phyloP scores from a whole-genome alignment of 2,888 invertebrate genomes.

The Lottia scabra region DNA sequence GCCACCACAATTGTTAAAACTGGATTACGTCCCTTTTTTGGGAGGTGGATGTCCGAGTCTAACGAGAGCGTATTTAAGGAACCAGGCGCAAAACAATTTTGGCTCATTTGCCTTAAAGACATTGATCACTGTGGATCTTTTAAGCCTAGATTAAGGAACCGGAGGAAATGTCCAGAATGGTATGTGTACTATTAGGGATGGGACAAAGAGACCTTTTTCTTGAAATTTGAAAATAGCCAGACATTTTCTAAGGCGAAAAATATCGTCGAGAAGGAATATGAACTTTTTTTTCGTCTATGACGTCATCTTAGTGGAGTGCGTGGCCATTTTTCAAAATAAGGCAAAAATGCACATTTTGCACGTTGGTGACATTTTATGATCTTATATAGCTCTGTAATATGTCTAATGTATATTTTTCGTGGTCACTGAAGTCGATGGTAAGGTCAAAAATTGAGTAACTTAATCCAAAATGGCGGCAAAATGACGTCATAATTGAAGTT shows the following conservation, averaged over 20 bases:
- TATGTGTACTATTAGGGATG: no score
- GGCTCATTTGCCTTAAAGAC: no score
- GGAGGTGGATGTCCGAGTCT: no score
- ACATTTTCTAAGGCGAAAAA: neutral
- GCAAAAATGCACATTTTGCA: neutral
- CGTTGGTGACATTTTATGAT: neutral
- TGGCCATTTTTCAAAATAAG: neutral
- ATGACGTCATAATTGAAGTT: neutral
- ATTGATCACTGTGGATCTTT: no score
- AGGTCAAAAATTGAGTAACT: neutral
- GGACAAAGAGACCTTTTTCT: no score
- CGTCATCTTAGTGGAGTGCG: neutral
- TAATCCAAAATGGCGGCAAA: neutral
- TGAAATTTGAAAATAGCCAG: no score
- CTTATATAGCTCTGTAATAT: neutral
- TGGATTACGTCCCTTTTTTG: no score
- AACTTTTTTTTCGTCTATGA: neutral
- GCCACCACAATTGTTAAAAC: no score
- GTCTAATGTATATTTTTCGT: neutral
- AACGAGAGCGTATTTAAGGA: no score
- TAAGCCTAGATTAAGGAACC: no score
- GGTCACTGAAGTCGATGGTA: neutral
- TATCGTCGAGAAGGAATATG: neutral
- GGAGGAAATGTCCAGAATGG: no score
- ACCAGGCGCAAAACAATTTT: no score